These are phyloP conservation scores for Drosophila chauvacae DNA, from an alignment of 1,140 invertebrate genomes.

Conservation along the genomic window DNA sequence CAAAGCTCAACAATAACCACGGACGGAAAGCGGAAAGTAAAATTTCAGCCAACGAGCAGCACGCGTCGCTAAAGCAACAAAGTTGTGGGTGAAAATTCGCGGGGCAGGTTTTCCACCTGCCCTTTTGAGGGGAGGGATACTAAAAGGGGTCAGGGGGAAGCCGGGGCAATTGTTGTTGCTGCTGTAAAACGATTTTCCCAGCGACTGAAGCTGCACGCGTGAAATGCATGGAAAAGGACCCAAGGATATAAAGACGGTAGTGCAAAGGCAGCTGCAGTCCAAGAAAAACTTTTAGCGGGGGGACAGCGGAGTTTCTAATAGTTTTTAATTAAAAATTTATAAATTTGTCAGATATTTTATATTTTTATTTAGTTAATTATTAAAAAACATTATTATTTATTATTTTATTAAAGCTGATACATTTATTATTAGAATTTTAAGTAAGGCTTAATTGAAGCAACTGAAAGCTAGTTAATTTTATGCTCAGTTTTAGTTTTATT, in stretches of 20 bases:
- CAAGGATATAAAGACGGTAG: background rate
- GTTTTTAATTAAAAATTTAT: background rate
- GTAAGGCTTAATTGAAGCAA: background rate
- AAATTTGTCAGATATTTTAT: no score
- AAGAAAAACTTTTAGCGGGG: background rate
- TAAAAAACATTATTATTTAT: background rate
- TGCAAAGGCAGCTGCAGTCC: slow-evolving; percentile 1
- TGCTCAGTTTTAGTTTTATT: background rate
- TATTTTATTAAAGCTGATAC: background rate
- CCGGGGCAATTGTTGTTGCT: slow-evolving; percentile 25
- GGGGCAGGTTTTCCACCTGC: slow-evolving; percentile 28
- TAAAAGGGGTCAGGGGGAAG: background rate
- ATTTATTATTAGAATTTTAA: background rate
- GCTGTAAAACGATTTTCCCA: slow-evolving; percentile 59
- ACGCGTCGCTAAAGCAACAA: slow-evolving; percentile 61
- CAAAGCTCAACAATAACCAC: slow-evolving; percentile 65
- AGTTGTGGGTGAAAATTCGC: slow-evolving; percentile 39
- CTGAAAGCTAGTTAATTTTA: background rate
- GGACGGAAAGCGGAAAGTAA: slow-evolving; percentile 42
- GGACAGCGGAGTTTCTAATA: background rate
- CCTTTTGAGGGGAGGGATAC: no score
- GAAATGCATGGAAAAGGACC: slow-evolving; percentile 42
- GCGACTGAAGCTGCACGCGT: slow-evolving; percentile 56
- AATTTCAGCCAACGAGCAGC: slow-evolving; percentile 55
- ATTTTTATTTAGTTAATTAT: background rate